These are phyloP conservation scores for Calosoma granatense DNA, from an alignment of 1,140 invertebrate species.

Conservation along the genomic window DNA sequence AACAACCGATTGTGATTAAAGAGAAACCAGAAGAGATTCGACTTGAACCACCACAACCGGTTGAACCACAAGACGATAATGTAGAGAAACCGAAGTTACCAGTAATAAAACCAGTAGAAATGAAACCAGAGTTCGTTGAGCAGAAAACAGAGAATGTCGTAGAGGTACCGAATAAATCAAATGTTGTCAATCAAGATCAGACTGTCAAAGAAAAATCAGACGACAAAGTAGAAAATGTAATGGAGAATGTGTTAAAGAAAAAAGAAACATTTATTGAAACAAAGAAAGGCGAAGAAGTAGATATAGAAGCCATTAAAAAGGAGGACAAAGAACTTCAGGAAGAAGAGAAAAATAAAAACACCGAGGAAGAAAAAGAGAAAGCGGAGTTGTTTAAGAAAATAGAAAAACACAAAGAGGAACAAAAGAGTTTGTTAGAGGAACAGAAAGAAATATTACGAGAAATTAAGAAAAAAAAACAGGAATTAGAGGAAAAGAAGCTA, in stretches of 20 bases:
- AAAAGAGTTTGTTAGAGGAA: slow-evolving; percentile 35
- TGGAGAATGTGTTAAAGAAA: neutral
- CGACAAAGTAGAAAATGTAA: neutral
- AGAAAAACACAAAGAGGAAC: slow-evolving; percentile 43
- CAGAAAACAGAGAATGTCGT: neutral
- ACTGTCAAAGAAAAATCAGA: slow-evolving; percentile 14
- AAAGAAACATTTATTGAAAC: slow-evolving; percentile 20
- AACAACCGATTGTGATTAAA: too few relatives aligned
- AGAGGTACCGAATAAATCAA: slow-evolving; percentile 1
- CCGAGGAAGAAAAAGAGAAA: slow-evolving; percentile 34
- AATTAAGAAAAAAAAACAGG: slow-evolving; percentile 20
- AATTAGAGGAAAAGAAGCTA: slow-evolving; percentile 29
- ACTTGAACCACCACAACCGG: slow-evolving; percentile 42
- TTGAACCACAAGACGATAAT: slow-evolving; percentile 29
- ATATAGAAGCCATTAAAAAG: slow-evolving; percentile 40
- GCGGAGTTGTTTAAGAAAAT: slow-evolving; percentile 41
- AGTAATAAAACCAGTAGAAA: slow-evolving; percentile 11
- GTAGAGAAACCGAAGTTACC: slow-evolving; percentile 10
- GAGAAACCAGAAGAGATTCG: slow-evolving; percentile 29
- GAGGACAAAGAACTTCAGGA: slow-evolving; percentile 42
- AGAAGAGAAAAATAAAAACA: slow-evolving; percentile 31
- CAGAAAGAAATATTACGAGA: slow-evolving; percentile 35
- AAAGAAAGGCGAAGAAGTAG: slow-evolving; percentile 29
- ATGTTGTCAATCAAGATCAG: neutral
- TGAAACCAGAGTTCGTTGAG: slow-evolving; percentile 9